Percentiles rank a stretch among this genome's conserved stretches.
Evolutionary conservation across 2,888 invertebrate genomes (phyloP).

Genomic region (Spatulosminthurus flaviceps): DNA sequence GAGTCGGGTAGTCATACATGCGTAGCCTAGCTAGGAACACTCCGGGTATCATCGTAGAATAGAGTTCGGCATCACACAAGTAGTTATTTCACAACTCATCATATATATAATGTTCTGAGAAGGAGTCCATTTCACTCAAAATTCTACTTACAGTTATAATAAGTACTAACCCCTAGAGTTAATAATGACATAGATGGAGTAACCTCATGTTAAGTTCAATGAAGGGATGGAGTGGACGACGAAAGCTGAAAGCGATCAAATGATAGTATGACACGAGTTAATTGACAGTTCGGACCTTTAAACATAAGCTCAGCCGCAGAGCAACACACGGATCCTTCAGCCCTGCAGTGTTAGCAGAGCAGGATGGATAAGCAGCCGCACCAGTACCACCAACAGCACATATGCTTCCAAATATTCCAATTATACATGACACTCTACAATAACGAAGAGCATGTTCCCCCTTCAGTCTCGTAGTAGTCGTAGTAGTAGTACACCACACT

Average conservation of each 20-base stretch:
- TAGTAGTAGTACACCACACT: no score
- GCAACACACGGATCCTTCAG: slow-evolving; percentile 31
- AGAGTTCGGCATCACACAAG: neutral
- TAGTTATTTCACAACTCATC: slow-evolving; percentile 7
- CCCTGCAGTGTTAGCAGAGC: no score
- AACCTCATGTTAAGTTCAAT: slow-evolving; percentile 27
- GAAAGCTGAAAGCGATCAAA: slow-evolving; percentile 56
- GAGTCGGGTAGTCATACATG: slow-evolving; percentile 4
- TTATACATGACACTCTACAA: slow-evolving; percentile 26
- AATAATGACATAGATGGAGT: slow-evolving; percentile 20
- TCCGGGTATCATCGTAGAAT: no score
- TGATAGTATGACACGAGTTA: slow-evolving; percentile 58
- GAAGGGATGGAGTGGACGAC: slow-evolving; percentile 39
- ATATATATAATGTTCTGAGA: no score
- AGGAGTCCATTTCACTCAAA: neutral
- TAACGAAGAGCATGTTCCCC: slow-evolving; percentile 16
- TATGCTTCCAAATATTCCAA: slow-evolving; percentile 34
- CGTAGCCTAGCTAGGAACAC: no score
- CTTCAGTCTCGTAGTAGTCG: no score
- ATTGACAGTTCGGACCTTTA: slow-evolving; percentile 56
- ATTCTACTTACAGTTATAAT: neutral
- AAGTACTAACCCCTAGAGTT: neutral
- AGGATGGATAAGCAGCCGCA: no score
- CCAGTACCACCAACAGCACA: no score
- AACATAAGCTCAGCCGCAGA: slow-evolving; percentile 48